Percentiles rank a stretch among this genome's conserved stretches.
phyloP scores from a whole-genome alignment of 2,797 vertebrate species.

The Brachymystax lenok region DNA sequence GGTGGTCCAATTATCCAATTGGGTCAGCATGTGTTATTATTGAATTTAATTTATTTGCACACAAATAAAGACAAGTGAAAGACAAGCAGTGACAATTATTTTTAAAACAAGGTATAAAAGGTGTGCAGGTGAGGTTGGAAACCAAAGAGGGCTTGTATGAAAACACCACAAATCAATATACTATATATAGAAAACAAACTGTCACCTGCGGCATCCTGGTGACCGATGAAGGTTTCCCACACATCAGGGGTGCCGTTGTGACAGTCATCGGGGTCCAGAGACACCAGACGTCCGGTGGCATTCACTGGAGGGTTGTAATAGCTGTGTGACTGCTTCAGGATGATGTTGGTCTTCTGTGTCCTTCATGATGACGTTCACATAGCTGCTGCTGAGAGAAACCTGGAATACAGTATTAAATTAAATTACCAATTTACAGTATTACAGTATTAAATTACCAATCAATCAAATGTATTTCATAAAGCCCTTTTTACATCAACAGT shows the following conservation, averaged over 20 bases:
- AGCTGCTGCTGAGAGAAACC: conserved; percentile 14
- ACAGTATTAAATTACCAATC: not conserved
- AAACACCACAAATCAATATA: not conserved
- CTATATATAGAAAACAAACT: not conserved
- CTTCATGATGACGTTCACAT: conserved; percentile 25
- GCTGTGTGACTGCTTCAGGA: conserved; percentile 11
- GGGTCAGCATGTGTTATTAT: not conserved
- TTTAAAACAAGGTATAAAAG: too few species aligned
- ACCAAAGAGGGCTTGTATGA: too few species aligned
- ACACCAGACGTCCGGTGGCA: not conserved
- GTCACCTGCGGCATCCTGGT: conserved; percentile 3
- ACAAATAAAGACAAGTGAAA: too few species aligned
- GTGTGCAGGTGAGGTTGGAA: too few species aligned
- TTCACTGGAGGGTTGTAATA: conserved; percentile 6
- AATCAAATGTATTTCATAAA: not conserved
- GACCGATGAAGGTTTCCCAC: conserved; percentile 12
- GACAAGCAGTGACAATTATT: too few species aligned
- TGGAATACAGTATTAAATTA: conserved; percentile 9
- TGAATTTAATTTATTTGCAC: too few species aligned
- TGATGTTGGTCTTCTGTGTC: conserved; percentile 23
- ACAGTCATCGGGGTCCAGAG: conserved; percentile 16
- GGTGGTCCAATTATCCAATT: not conserved
- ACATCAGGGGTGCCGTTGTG: conserved; percentile 13
- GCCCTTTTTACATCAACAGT: not conserved
- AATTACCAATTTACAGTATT: too few species aligned